phyloP scores from a whole-genome alignment of 1,140 invertebrate genomes.

The Trissolcus basalis region DNA sequence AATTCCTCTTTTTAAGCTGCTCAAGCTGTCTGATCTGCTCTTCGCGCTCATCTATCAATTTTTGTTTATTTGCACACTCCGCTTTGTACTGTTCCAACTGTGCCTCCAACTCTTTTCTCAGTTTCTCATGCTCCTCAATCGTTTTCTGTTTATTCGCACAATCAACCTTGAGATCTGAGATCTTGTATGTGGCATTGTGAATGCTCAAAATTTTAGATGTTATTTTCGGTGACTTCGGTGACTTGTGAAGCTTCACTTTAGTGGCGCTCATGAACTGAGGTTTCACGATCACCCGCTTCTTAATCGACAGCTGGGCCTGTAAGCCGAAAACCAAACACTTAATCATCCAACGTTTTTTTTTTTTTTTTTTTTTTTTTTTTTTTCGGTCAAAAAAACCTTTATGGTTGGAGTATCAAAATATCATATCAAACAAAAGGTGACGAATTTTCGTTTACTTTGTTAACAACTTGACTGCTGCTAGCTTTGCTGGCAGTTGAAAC shows the following conservation, averaged over 20 bases:
- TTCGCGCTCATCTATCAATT: no score
- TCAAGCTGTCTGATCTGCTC: no score
- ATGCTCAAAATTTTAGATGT: slow-evolving; percentile 41
- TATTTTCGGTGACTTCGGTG: slow-evolving; percentile 52
- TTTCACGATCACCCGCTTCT: slow-evolving; percentile 61
- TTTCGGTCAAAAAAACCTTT: background rate
- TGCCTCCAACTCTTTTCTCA: slow-evolving; percentile 49
- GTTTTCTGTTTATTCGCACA: slow-evolving; percentile 70
- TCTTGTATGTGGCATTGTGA: slow-evolving; percentile 64
- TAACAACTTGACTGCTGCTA: slow-evolving; percentile 40
- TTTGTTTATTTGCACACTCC: no score
- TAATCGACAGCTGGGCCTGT: slow-evolving; percentile 66
- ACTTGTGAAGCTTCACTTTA: slow-evolving; percentile 37
- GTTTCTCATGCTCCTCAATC: slow-evolving; percentile 69
- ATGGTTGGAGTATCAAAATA: no score
- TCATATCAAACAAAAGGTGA: no score
- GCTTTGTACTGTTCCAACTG: no score
- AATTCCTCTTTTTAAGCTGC: no score
- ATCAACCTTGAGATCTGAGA: slow-evolving; percentile 71
- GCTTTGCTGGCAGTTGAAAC: slow-evolving; percentile 63
- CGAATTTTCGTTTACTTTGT: slow-evolving; percentile 38
- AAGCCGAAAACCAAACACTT: slow-evolving; percentile 26
- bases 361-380: no score
- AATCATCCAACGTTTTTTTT: background rate
- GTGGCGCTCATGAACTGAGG: slow-evolving; percentile 22